A percentile compares a stretch with the other conserved stretches of the same genome.
Conservation (phyloP, 2,113 vertebrate species). For the Oxyruncus cristatus region DNA sequence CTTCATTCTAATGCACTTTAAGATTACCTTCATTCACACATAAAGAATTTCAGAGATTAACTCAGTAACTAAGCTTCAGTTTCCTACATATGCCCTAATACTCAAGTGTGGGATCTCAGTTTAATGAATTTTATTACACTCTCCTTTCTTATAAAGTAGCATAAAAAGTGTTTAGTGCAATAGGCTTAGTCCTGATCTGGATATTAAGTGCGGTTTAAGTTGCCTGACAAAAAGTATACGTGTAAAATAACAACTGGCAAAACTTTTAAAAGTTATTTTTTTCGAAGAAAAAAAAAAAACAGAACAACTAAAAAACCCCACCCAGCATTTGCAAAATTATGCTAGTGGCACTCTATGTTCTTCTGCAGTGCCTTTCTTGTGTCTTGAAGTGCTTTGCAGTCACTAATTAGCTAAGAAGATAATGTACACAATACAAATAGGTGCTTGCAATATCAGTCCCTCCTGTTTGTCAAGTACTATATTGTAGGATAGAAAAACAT, state of each 20-base stretch:
- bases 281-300: not conserved
- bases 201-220: constrained; percentile 14
- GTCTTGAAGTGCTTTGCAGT: not conserved
- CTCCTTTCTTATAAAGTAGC: not conserved
- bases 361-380: not conserved
- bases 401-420: not conserved
- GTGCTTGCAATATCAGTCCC: not conserved
- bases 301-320: not conserved
- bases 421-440: not conserved
- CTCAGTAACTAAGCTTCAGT: constrained; percentile 28
- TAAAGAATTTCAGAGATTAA: constrained; percentile 39
- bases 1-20: not conserved
- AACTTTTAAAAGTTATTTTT: not conserved
- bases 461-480: not conserved
- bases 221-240: not conserved
- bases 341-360: not conserved
- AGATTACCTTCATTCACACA: constrained; percentile 8
- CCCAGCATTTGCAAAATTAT: not conserved
- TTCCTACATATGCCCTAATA: not conserved
- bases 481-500: not conserved
- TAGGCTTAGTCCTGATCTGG: constrained; percentile 29
- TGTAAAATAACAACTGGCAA: constrained; percentile 1
- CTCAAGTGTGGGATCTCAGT: not conserved
- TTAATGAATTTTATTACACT: constrained; percentile 35
- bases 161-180: constrained; percentile 18